Base-by-base conservation (phyloP, 2,888 invertebrate species). In the Plusia festucae region DNA sequence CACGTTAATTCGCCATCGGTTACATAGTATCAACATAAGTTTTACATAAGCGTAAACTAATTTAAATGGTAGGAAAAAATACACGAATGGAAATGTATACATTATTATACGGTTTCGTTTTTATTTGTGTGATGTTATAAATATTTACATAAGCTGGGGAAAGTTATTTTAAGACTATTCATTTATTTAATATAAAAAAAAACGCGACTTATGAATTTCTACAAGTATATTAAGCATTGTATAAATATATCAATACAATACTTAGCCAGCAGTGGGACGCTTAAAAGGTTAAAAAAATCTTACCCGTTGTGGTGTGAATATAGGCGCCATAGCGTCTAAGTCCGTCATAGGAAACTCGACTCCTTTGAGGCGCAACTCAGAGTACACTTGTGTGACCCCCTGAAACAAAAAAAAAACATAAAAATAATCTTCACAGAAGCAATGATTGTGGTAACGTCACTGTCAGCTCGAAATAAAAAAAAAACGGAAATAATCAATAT, bases 291-390 rank as follows among this genome's bases (percentile, higher is more conserved):
- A n/a, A n/a, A n/a, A n/a, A n/a, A n/a, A n/a, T n/a, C n/a, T n/a
- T 95, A 98, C 98, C 94, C 98, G 96, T 88, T 98, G 97, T 15
- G 99, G 99, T 72, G 99, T 99, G 85, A 98, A 97, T 78, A 99
- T 99, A 0, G 99, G 99, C 54, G 98, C 99, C 97, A 98, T 97
- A 5, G 98, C 96, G 88, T 99, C 99, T 74, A 99, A 93, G 91
- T 99, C 99, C 4, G 99, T 98, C 95, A 98, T 97, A 0, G 99
- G 99, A 92, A 99, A 99, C 91, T 99, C 99, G 63, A 99, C 99
- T 46, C 99, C 99, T 93, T 99, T 99, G 54, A 97, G 96, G 86
- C 97, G 97, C 51, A 99, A 95, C 87, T 99, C 99, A 88, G 98
- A 97, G 93, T 99, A 99, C n/a, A 99, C 97, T 90, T 97, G 97